These are phyloP conservation scores for Danaus chrysippus DNA, from an alignment of 2,888 invertebrate species.

Conservation along the genomic window DNA sequence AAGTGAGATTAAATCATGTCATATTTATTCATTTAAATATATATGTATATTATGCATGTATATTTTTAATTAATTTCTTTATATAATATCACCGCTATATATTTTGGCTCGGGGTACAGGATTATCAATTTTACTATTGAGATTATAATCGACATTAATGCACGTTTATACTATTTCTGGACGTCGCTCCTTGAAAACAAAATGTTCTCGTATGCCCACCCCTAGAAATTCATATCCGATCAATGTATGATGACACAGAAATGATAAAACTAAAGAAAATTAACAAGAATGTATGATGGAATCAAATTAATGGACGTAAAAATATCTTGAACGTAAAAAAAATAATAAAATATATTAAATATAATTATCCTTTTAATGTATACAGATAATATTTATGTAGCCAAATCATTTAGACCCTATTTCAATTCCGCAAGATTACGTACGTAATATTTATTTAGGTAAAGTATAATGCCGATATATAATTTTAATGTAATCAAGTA, in stretches of 20 bases:
- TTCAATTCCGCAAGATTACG: no score
- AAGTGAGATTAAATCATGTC: no score
- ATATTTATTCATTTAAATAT: not conserved
- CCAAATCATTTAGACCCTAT: no score
- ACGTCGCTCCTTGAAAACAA: conserved; percentile 26
- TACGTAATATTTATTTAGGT: no score
- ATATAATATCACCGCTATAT: conserved; percentile 19
- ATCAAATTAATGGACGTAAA: not conserved
- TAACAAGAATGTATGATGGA: not conserved
- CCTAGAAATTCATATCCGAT: conserved; percentile 19
- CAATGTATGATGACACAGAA: not conserved
- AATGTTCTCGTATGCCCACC: conserved; percentile 21
- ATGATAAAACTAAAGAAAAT: no score
- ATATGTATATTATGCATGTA: conserved; percentile 21
- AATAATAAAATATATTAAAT: not conserved
- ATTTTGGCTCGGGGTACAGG: conserved; percentile 35
- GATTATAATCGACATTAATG: conserved; percentile 37
- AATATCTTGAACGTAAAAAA: no score
- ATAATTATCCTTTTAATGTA: no score
- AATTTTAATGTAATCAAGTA: no score
- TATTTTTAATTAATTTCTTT: no score
- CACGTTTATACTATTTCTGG: conserved; percentile 30
- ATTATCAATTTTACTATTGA: conserved; percentile 35
- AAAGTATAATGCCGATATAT: no score
- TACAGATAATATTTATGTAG: no score